Percentiles rank a stretch among this genome's conserved stretches.
Evolutionary conservation across 1,140 invertebrate genomes (phyloP).

Genomic region (Gryon sp.): DNA sequence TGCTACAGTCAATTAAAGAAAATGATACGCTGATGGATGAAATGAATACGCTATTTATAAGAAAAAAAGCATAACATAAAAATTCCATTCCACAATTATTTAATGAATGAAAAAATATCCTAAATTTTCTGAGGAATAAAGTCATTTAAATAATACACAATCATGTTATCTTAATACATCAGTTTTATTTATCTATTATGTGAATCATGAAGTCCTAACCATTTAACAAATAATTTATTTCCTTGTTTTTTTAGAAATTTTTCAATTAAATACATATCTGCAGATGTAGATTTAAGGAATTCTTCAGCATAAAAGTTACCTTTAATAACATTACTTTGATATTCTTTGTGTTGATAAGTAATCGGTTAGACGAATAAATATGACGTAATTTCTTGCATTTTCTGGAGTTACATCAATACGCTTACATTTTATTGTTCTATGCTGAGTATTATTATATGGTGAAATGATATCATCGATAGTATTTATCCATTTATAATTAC

Average conservation of each 20-base stretch:
- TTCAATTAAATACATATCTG: not conserved
- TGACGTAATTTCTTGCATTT: conserved; percentile 39
- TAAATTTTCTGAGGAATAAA: no score
- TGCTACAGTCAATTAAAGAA: no score
- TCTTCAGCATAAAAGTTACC: not conserved
- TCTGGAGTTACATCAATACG: conserved; percentile 57
- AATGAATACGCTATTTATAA: no score
- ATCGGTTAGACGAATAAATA: not conserved
- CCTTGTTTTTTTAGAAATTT: not conserved
- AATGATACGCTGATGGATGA: no score
- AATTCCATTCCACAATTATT: no score
- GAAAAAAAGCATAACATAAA: no score
- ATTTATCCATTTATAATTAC: conserved; percentile 1
- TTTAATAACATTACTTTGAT: not conserved
- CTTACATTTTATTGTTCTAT: conserved; percentile 69
- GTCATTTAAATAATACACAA: no score
- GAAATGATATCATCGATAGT: conserved; percentile 1
- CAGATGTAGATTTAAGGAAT: not conserved
- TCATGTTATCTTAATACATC: not conserved
- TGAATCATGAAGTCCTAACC: not conserved
- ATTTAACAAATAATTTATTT: not conserved
- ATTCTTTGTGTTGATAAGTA: not conserved
- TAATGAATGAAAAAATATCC: no score
- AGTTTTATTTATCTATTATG: not conserved
- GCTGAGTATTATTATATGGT: conserved; percentile 17